A percentile compares a stretch with the other conserved stretches of the same genome.
phyloP scores from a whole-genome alignment of 2,888 invertebrate genomes.

The Phragmatobia fuliginosa region DNA sequence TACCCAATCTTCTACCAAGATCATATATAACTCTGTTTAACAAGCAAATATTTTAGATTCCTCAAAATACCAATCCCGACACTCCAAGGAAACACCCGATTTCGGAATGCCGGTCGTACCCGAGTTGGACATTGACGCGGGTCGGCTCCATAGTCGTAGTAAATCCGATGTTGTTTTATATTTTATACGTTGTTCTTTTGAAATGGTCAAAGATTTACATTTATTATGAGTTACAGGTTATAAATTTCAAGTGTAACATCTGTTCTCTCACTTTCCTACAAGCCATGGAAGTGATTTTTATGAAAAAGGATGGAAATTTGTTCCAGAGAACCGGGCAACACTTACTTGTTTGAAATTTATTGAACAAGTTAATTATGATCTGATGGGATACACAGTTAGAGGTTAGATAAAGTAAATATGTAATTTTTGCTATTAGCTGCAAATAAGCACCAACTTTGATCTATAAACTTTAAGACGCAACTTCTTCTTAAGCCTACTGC shows the following conservation, averaged over 20 bases:
- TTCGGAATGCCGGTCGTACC: conserved; percentile 40
- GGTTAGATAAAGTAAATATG: no score
- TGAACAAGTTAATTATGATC: neutral
- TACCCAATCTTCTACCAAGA: neutral
- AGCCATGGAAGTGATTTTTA: neutral
- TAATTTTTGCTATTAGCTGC: no score
- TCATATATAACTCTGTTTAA: neutral
- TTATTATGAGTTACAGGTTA: neutral
- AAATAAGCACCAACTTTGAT: no score
- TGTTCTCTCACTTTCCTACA: neutral
- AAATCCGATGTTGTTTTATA: conserved; percentile 59
- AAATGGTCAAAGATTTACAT: conserved; percentile 9
- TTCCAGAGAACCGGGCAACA: neutral
- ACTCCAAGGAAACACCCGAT: conserved; percentile 40
- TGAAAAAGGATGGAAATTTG: neutral
- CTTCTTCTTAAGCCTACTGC: no score
- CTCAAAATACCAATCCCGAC: conserved; percentile 37
- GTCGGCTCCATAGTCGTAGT: conserved; percentile 40
- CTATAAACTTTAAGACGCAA: no score
- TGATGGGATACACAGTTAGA: no score
- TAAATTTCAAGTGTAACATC: neutral
- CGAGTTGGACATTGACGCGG: conserved; percentile 45
- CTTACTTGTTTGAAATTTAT: neutral
- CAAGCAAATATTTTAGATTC: conserved; percentile 16
- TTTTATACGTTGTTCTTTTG: conserved; percentile 51